phyloP scores from a whole-genome alignment of 2,797 vertebrate species.

The Salmo trutta region DNA sequence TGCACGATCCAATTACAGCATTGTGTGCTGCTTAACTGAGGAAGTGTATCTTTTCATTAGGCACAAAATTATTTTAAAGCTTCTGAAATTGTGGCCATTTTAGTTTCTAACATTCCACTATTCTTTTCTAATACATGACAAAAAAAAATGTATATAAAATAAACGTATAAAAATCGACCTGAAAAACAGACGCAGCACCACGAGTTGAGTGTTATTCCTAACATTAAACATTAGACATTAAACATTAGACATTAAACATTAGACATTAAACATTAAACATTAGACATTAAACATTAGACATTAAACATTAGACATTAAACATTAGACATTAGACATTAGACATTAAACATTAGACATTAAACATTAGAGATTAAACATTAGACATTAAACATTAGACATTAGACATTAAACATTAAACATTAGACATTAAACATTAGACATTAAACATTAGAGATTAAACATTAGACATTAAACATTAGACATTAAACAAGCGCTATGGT shows the following conservation, averaged over 20 bases:
- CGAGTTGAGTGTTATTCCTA: not conserved
- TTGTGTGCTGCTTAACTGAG: not conserved
- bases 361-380: not conserved
- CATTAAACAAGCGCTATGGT: slow-evolving; percentile 54
- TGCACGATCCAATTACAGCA: no score
- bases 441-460: slow-evolving; percentile 54
- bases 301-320: slow-evolving; percentile 54
- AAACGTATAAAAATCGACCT: not conserved
- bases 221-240: slow-evolving; percentile 51
- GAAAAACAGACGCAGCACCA: not conserved
- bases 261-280: slow-evolving; percentile 51
- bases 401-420: no score
- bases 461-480: slow-evolving; percentile 10
- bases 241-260: not conserved
- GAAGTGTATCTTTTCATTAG: not conserved
- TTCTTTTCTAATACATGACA: not conserved
- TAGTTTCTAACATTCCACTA: not conserved
- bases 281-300: slow-evolving; percentile 22
- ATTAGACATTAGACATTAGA: slow-evolving; percentile 9
- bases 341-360: slow-evolving; percentile 58
- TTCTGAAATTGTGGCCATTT: not conserved
- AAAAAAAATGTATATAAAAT: not conserved
- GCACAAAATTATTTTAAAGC: not conserved
- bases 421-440: slow-evolving; percentile 22
- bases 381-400: slow-evolving; percentile 62